Conservation (phyloP, 2,888 invertebrate genomes). For the Bimastos eiseni region DNA sequence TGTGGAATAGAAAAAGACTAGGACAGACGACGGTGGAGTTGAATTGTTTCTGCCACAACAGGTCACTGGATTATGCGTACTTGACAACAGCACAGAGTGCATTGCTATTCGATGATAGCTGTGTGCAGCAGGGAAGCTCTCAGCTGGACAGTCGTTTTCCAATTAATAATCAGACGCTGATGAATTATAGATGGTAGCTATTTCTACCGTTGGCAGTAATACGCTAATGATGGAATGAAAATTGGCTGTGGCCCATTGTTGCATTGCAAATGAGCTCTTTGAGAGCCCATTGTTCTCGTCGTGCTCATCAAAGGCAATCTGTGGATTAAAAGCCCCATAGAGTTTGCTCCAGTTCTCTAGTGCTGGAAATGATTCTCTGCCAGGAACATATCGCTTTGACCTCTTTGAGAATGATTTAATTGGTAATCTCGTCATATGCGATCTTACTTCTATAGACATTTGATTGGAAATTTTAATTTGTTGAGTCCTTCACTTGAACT, state of each 20-base stretch:
- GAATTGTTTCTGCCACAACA: neutral
- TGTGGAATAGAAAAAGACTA: neutral
- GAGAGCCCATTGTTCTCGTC: neutral
- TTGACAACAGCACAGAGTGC: neutral
- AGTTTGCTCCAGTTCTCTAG: neutral
- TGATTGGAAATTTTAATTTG: neutral
- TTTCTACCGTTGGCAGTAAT: constrained; percentile 6
- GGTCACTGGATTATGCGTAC: neutral
- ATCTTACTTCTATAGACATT: neutral
- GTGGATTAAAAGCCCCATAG: neutral
- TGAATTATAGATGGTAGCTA: constrained; percentile 1
- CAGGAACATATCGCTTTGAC: neutral
- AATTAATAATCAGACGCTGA: neutral
- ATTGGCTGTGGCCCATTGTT: neutral
- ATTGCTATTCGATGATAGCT: neutral
- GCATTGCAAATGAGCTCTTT: neutral
- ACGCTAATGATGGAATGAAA: constrained; percentile 13
- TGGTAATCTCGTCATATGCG: neutral
- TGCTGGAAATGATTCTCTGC: neutral
- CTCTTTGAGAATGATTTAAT: neutral
- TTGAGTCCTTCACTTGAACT: neutral
- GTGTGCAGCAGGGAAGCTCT: neutral
- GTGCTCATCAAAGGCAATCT: neutral
- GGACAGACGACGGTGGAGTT: neutral
- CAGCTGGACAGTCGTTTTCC: neutral